phyloP scores from a whole-genome alignment of 2,888 invertebrate species.

The Papilio gigon region DNA sequence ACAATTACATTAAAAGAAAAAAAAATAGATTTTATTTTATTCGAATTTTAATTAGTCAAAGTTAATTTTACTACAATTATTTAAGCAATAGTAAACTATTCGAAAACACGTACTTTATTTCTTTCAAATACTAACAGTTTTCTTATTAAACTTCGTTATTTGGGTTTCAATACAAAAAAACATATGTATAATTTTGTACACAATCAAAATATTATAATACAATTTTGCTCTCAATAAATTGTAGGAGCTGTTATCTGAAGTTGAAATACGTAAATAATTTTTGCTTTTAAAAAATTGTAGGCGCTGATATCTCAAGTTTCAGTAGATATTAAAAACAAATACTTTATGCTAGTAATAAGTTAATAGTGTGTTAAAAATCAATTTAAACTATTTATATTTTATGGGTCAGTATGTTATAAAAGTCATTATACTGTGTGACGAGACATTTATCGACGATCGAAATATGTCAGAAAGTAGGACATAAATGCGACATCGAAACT shows the following conservation, averaged over 20 bases:
- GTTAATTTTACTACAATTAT: too few relatives aligned
- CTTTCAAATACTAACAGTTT: too few relatives aligned
- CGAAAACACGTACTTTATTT: too few relatives aligned
- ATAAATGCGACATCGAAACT: slow-evolving; percentile 2
- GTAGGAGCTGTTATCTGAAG: background rate
- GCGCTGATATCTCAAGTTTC: background rate
- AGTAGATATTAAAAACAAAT: background rate
- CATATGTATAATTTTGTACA: background rate
- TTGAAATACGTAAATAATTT: background rate
- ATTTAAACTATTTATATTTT: background rate
- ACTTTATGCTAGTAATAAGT: background rate
- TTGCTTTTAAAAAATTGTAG: background rate
- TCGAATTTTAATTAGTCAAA: too few relatives aligned
- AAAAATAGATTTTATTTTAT: too few relatives aligned
- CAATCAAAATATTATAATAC: background rate
- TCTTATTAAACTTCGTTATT: too few relatives aligned
- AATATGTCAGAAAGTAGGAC: slow-evolving; percentile 29
- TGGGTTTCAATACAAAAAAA: background rate
- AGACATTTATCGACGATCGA: background rate
- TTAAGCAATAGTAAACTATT: too few relatives aligned
- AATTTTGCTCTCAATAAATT: background rate
- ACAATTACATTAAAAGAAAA: too few relatives aligned
- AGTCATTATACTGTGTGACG: background rate
- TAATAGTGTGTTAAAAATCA: background rate
- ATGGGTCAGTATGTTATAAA: slow-evolving; percentile 6